Percentiles rank a stretch among this genome's conserved stretches.
Evolutionary conservation across 1,140 invertebrate genomes (phyloP).

Genomic region (Aphidius ervi): DNA sequence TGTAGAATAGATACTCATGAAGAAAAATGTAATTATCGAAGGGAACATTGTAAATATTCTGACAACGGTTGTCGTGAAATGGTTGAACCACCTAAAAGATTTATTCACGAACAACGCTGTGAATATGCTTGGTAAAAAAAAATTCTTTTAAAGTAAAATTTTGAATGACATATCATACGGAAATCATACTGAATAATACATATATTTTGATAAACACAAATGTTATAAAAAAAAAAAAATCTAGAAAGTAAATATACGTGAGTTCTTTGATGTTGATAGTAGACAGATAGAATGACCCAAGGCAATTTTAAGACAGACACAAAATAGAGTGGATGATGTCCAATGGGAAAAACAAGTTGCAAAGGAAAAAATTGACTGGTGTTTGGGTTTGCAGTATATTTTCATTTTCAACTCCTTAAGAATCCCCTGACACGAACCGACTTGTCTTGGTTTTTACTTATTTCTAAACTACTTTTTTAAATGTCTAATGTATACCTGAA

Average conservation of each 20-base stretch:
- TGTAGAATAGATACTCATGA: constrained; percentile 28
- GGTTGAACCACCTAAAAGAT: constrained; percentile 25
- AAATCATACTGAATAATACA: neutral
- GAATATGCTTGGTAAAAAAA: constrained; percentile 19
- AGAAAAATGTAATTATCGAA: constrained; percentile 38
- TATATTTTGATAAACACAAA: neutral
- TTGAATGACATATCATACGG: no score
- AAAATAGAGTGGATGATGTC: constrained; percentile 5
- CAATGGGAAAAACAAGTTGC: constrained; percentile 5
- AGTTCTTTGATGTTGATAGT: no score
- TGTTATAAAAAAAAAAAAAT: constrained; percentile 4
- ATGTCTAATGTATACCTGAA: neutral
- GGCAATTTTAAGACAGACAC: constrained; percentile 19
- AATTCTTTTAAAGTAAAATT: neutral
- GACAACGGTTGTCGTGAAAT: constrained; percentile 29
- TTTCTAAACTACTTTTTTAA: constrained; percentile 2
- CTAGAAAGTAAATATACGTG: neutral
- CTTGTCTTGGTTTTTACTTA: constrained; percentile 17
- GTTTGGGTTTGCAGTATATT: constrained; percentile 19
- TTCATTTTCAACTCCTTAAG: constrained; percentile 20
- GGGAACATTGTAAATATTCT: constrained; percentile 30
- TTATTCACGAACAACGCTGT: constrained; percentile 31
- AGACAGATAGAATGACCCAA: constrained; percentile 13
- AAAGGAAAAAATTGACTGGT: constrained; percentile 8
- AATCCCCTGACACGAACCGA: constrained; percentile 21